Base-by-base conservation (phyloP, 2,888 invertebrate species). In the Bellardia bayeri region DNA sequence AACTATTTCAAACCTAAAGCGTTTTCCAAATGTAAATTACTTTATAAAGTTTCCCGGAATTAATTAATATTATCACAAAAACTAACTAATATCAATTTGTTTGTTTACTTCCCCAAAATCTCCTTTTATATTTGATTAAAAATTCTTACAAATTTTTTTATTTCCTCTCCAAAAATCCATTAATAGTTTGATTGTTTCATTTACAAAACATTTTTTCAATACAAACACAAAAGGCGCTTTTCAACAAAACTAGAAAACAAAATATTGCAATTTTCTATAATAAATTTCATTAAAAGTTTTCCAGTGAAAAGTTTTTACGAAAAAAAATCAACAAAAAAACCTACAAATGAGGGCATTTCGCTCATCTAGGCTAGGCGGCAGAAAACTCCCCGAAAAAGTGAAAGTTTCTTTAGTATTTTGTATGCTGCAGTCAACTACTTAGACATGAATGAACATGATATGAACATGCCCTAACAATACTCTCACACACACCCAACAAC, bases 221-320 rank as follows among this genome's bases (percentile, higher is more conserved):
- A 51, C 51, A 51, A 51, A n/a, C n/a, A 45, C 45, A 45, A 45
- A 13, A 45, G 45, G 51, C 51, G 0, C 51, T 3, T n/a, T 51
- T 7, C 45, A 69, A 61, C 63, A 80, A 13, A 16, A 66, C 14
- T 64, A 37, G 7, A 72, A 72, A 83, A 76, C 61, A 75, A 85
- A 80, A 63, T 75, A 54, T 75, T 54, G 42, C 45, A 75, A 82
- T 82, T 74, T 79, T 61, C 79, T 79, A 40, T 86, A 86, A 86
- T 86, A 86, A 86, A 86, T 82, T 86, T 86, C 74, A 86, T 86
- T 86, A 86, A 82, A 86, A 86, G 68, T 82, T 86, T 82, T 58
- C 6, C 33, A 56, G 40, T 63, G 64, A 45, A 82, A 81, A 85
- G 68, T 82, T 74, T n/a, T 49, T 49, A 72, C 66, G 33, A 79